Conservation (phyloP, 2,888 invertebrate species). For the Panzeria rudis region DNA sequence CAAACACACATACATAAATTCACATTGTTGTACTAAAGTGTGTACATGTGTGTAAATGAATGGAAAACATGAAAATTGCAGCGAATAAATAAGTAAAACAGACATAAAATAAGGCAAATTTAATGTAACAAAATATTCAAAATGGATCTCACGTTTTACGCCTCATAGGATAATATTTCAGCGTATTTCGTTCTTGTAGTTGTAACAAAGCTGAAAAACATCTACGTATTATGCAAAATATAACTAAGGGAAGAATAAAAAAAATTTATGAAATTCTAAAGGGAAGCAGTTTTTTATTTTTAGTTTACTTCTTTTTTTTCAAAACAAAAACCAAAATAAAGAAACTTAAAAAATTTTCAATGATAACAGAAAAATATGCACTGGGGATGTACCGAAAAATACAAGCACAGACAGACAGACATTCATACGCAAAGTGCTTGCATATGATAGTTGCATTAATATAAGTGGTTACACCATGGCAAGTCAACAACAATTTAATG, state of each 20-base stretch:
- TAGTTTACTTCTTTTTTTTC: not conserved
- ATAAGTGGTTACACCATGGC: conserved; percentile 6
- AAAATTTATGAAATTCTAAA: conserved; percentile 5
- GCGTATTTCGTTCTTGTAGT: conserved; percentile 61
- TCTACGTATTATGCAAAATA: conserved; percentile 66
- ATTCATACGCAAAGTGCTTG: conserved; percentile 21
- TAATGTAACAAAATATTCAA: conserved; percentile 68
- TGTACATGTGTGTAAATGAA: conserved; percentile 19
- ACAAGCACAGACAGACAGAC: not conserved
- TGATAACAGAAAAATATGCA: conserved; percentile 69
- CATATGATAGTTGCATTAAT: conserved; percentile 5
- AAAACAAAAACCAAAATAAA: conserved; percentile 44
- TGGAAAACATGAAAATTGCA: conserved; percentile 24
- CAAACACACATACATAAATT: not conserved
- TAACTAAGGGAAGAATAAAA: conserved; percentile 69
- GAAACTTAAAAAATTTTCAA: conserved; percentile 55
- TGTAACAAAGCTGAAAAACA: conserved; percentile 41
- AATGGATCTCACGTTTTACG: conserved; percentile 81
- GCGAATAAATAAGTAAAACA: conserved; percentile 22
- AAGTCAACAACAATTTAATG: too few species aligned
- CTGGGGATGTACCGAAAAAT: conserved; percentile 42
- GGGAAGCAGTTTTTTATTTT: conserved; percentile 32
- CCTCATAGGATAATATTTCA: conserved; percentile 82
- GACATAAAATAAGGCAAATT: conserved; percentile 24
- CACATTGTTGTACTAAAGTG: not conserved